Evolutionary conservation across 2,888 invertebrate genomes (phyloP), one percentile per base, ranked within the genome.

Genomic region (Lymantria dispar): DNA sequence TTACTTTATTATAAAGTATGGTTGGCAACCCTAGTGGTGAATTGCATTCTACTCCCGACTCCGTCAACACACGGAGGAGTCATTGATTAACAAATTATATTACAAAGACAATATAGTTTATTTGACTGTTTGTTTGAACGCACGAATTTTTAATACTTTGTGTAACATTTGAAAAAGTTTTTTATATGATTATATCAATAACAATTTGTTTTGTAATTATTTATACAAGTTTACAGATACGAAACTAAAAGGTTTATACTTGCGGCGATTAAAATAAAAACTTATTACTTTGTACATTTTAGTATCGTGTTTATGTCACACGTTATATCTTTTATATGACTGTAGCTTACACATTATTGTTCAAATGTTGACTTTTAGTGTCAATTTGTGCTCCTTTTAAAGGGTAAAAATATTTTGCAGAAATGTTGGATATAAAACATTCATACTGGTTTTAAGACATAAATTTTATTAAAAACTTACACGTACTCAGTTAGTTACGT

Each of bases 351-450:
- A 33, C 43, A 29, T 33, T 43, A 46, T 47, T 29, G 43, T 37
- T 15, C 29, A 12, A 50, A 47, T 47, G 33, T 43, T n/a, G 33
- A 39, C 43, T 51, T 47, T 47, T 43, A 51, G 33, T 47, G 36
- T 51, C 47, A 22, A 40, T 47, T 47, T 47, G 43, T 47, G 36
- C 36, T 40, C 31, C 43, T 36, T 31, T 36, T 8, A 10, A 47
- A 51, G 7, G 14, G 47, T 52, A 44, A 58, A 58, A 49, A 11
- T 47, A 48, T 45, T 43, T 43, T 52, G 37, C 14, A 12, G 49
- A 49, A 56, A 52, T 56, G 49, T 54, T 15, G 52, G 50, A 15
- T 38, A 48, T 58, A 52, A 58, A 60, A 50, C 29, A 47, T 42
- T 36, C 22, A 22, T 59, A 50, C 54, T 54, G 38, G 48, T 43